Percentiles rank a stretch among this genome's conserved stretches.
phyloP scores from a whole-genome alignment of 2,888 invertebrate genomes.

The Himalopsyche tibetana region DNA sequence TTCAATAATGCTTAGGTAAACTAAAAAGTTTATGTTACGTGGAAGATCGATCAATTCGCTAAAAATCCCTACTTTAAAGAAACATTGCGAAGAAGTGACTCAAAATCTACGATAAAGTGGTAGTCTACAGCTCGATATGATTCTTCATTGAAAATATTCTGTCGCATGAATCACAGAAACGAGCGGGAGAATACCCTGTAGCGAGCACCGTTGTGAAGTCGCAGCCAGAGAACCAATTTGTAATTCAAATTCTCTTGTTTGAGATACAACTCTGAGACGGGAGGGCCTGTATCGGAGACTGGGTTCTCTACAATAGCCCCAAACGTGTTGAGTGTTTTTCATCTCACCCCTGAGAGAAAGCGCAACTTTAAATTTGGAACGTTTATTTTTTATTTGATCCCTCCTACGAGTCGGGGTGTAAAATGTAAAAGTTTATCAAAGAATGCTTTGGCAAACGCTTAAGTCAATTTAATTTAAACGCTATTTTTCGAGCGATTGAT shows the following conservation, averaged over 20 bases:
- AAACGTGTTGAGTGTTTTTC: constrained; percentile 51
- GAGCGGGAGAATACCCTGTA: constrained; percentile 43
- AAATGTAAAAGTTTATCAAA: constrained; percentile 45
- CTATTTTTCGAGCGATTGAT: constrained; percentile 52
- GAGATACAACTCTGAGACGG: constrained; percentile 52
- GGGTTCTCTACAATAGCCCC: constrained; percentile 46
- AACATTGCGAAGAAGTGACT: background rate
- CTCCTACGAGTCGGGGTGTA: constrained; percentile 43
- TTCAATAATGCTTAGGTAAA: constrained; percentile 1
- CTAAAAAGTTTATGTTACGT: background rate
- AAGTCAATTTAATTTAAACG: constrained; percentile 56
- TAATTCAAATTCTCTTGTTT: constrained; percentile 64
- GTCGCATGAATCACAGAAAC: constrained; percentile 50
- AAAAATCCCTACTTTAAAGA: background rate
- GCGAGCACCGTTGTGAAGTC: constrained; percentile 39
- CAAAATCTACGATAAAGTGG: background rate
- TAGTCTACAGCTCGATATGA: constrained; percentile 40
- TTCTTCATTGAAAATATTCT: constrained; percentile 47
- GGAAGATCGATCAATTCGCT: background rate
- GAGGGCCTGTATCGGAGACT: constrained; percentile 39
- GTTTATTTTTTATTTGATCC: constrained; percentile 51
- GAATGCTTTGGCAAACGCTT: constrained; percentile 32
- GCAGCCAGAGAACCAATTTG: constrained; percentile 57
- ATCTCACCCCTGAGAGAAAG: constrained; percentile 37
- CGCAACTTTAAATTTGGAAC: constrained; percentile 56